A percentile compares a stretch with the other conserved stretches of the same genome.
These are phyloP conservation scores for Ashinkailepas kermadecensis DNA, from an alignment of 2,888 invertebrate genomes.

Conservation along the genomic window DNA sequence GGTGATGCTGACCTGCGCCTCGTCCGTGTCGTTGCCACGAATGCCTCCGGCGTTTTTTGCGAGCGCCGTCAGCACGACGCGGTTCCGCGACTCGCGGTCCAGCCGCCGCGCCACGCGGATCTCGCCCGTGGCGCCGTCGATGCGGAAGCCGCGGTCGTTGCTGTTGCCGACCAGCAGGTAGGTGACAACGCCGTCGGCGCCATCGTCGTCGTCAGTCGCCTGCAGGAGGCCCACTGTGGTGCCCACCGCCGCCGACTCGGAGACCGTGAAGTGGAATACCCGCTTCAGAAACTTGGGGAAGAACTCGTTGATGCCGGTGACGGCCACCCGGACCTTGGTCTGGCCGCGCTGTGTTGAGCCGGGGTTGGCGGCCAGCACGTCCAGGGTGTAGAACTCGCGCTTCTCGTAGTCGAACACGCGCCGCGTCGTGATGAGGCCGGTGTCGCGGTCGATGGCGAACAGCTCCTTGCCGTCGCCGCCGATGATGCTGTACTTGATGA, in stretches of 20 bases:
- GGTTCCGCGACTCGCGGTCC: constrained; percentile 79
- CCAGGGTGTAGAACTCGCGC: constrained; percentile 61
- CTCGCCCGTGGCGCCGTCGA: constrained; percentile 73
- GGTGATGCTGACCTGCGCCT: constrained; percentile 85
- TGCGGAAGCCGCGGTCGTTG: constrained; percentile 80
- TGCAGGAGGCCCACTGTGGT: constrained; percentile 76
- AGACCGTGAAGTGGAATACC: constrained; percentile 85
- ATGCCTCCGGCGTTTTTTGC: constrained; percentile 93
- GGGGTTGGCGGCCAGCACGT: constrained; percentile 77
- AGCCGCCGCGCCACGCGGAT: constrained; percentile 72
- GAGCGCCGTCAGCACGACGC: constrained; percentile 81
- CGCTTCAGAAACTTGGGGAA: constrained; percentile 81
- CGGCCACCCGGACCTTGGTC: constrained; percentile 57
- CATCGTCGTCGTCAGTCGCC: constrained; percentile 81
- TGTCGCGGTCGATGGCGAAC: constrained; percentile 67
- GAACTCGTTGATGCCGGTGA: constrained; percentile 80
- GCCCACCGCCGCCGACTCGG: constrained; percentile 80
- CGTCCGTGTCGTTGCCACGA: constrained; percentile 88
- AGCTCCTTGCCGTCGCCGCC: constrained; percentile 64
- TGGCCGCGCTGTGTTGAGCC: constrained; percentile 54
- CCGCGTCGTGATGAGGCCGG: constrained; percentile 67
- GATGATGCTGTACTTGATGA: constrained; percentile 72
- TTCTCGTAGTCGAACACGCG: constrained; percentile 82
- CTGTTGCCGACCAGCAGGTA: constrained; percentile 90
- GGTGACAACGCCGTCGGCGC: constrained; percentile 77